A percentile compares a stretch with the other conserved stretches of the same genome.
phyloP scores from a whole-genome alignment of 2,113 vertebrate species.

The Thymallus thymallus region DNA sequence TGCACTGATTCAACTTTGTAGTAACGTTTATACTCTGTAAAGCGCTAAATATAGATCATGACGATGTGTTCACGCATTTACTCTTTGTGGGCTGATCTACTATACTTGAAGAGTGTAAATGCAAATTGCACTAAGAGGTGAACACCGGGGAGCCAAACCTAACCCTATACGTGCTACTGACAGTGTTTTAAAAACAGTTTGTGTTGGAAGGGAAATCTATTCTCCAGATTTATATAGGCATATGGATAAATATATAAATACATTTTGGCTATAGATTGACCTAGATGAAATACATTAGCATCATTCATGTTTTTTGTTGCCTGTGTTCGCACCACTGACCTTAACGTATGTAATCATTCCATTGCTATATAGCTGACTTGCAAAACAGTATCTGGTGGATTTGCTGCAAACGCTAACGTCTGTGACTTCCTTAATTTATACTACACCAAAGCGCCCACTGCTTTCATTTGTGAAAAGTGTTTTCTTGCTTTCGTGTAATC shows the following conservation, averaged over 20 bases:
- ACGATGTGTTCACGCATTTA: conserved; percentile 65
- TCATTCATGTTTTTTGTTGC: conserved; percentile 77
- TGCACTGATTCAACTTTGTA: conserved; percentile 80
- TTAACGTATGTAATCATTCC: conserved; percentile 84
- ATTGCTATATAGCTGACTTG: conserved; percentile 71
- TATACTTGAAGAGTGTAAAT: conserved; percentile 74
- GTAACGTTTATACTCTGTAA: conserved; percentile 74
- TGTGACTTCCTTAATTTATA: conserved; percentile 75
- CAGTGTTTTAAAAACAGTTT: conserved; percentile 60
- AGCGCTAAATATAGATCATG: conserved; percentile 63
- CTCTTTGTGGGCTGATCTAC: conserved; percentile 64
- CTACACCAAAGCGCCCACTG: conserved; percentile 81
- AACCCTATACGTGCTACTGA: conserved; percentile 67
- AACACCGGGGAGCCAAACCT: conserved; percentile 68
- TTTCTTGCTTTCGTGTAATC: conserved; percentile 78
- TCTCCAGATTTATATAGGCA: too few relatives aligned
- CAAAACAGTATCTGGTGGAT: conserved; percentile 67
- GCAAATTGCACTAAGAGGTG: conserved; percentile 75
- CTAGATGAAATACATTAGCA: conserved; percentile 71
- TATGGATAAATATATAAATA: conserved; percentile 53
- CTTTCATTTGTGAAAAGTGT: conserved; percentile 75
- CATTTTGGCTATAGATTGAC: conserved; percentile 43
- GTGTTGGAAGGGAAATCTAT: conserved; percentile 23
- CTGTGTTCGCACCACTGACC: conserved; percentile 91
- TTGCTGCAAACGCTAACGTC: conserved; percentile 74